Conservation (phyloP, 2,888 invertebrate genomes). For the Liopterus haemorrhoidalis region DNA sequence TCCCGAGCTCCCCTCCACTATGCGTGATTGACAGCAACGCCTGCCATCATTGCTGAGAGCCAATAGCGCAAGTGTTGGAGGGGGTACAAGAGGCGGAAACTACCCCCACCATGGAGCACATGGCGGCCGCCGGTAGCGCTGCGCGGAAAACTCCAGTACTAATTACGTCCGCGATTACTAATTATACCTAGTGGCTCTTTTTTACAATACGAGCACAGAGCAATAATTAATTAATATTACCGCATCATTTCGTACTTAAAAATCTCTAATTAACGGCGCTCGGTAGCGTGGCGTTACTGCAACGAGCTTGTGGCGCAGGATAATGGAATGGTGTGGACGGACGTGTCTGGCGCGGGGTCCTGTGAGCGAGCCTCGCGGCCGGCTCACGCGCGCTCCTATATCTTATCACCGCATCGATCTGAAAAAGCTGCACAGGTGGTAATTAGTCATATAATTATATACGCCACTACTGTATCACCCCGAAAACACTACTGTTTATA, state of each 20-base stretch:
- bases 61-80: conserved; percentile 36
- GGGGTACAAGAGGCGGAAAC: conserved; percentile 27
- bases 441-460: conserved; percentile 10
- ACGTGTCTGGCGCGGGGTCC: too few species aligned
- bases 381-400: too few species aligned
- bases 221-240: conserved; percentile 47
- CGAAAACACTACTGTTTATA: too few species aligned
- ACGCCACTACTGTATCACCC: conserved; percentile 2
- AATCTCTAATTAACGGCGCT: conserved; percentile 37
- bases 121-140: not conserved
- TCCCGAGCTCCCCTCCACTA: conserved; percentile 37
- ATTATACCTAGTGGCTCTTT: conserved; percentile 48
- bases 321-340: too few species aligned
- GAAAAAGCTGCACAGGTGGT: conserved; percentile 16
- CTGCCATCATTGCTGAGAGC: conserved; percentile 41
- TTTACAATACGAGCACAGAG: conserved; percentile 41
- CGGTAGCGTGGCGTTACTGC: not conserved
- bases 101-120: not conserved
- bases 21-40: conserved; percentile 43
- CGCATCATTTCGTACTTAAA: conserved; percentile 46
- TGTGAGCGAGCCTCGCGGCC: too few species aligned
- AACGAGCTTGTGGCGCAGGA: too few species aligned
- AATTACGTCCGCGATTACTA: conserved; percentile 45
- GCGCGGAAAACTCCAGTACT: conserved; percentile 35
- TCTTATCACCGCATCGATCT: conserved; percentile 17